These are phyloP conservation scores for Byasa hedistus DNA, from an alignment of 2,888 invertebrate species.

Conservation along the genomic window DNA sequence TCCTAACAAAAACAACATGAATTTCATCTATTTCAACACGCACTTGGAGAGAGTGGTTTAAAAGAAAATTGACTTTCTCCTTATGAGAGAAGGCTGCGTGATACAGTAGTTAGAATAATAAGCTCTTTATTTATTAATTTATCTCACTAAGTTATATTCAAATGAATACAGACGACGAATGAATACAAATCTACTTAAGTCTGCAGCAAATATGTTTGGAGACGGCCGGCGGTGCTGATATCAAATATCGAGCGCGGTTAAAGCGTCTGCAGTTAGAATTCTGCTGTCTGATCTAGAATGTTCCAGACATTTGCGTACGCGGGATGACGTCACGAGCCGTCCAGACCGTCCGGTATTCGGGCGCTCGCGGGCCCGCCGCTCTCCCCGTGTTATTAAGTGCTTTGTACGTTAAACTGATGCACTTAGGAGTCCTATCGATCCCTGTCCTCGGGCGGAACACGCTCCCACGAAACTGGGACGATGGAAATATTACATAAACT, in stretches of 20 bases:
- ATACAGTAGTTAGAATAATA: too few relatives aligned
- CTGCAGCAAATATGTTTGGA: not conserved
- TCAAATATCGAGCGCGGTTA: conserved; percentile 12
- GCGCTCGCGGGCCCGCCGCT: conserved; percentile 33
- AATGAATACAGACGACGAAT: not conserved
- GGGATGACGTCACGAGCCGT: conserved; percentile 47
- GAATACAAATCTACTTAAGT: not conserved
- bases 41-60: too few relatives aligned
- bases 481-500: conserved; percentile 31
- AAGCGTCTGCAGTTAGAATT: conserved; percentile 28
- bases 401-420: conserved; percentile 30
- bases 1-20: too few relatives aligned
- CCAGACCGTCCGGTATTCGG: conserved; percentile 48
- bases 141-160: too few relatives aligned
- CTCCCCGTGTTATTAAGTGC: conserved; percentile 22
- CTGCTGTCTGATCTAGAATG: conserved; percentile 37
- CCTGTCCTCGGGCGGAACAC: conserved; percentile 28
- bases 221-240: conserved; percentile 3
- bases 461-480: conserved; percentile 28
- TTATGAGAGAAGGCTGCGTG: too few relatives aligned
- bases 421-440: conserved; percentile 28
- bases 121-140: too few relatives aligned
- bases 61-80: too few relatives aligned
- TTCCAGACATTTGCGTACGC: conserved; percentile 41
- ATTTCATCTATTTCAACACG: too few relatives aligned